Evolutionary conservation across 2,888 invertebrate species (phyloP).

Genomic region (Rhaphigaster nebulosa): DNA sequence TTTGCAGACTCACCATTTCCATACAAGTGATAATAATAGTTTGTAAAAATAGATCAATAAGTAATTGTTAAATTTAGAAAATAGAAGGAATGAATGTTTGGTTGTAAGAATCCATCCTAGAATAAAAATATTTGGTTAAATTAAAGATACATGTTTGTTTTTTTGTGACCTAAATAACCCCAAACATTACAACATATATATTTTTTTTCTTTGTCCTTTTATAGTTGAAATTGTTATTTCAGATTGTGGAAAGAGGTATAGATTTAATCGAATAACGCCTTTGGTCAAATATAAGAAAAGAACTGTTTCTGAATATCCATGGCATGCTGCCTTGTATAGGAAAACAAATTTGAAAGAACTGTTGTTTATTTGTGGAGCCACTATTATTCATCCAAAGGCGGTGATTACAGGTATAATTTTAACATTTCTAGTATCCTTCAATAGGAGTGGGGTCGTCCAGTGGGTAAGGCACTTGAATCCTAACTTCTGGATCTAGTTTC

Average conservation of each 20-base stretch:
- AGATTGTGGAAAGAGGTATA: conserved; percentile 20
- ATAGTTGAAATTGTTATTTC: not conserved
- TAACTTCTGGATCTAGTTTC: too few relatives aligned
- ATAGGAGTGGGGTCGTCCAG: not conserved
- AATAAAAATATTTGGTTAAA: too few relatives aligned
- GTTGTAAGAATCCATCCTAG: too few relatives aligned
- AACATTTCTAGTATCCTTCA: not conserved
- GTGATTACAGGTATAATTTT: conserved; percentile 7
- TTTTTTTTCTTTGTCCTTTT: not conserved
- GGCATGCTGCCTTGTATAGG: not conserved
- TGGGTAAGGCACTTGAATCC: not conserved
- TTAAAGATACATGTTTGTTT: too few relatives aligned
- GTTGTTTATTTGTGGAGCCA: not conserved
- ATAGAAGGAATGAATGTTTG: too few relatives aligned
- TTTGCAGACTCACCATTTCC: too few relatives aligned
- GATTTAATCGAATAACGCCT: not conserved
- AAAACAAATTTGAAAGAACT: not conserved
- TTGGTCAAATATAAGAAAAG: not conserved
- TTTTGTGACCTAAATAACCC: too few relatives aligned
- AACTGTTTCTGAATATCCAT: not conserved
- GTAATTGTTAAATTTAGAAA: too few relatives aligned
- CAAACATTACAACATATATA: too few relatives aligned
- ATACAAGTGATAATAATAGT: too few relatives aligned
- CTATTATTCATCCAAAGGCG: not conserved
- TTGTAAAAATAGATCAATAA: too few relatives aligned